Evolutionary conservation across 2,113 vertebrate species (phyloP).

Genomic region (Pseudorectes ferrugineus): DNA sequence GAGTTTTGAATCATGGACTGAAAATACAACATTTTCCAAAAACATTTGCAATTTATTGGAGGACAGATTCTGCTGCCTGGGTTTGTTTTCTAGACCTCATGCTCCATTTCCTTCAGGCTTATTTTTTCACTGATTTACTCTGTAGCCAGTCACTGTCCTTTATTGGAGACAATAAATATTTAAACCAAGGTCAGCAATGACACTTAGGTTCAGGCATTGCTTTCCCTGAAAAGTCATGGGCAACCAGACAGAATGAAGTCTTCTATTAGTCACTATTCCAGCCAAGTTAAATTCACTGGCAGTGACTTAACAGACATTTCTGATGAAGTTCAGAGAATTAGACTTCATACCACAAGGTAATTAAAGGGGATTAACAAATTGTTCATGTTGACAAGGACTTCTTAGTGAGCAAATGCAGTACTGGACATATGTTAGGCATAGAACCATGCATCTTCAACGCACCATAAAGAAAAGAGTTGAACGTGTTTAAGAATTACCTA

Average conservation of each 20-base stretch:
- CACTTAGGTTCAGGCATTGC: neutral
- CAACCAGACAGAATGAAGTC: neutral
- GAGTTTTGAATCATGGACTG: neutral
- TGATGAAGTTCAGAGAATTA: neutral
- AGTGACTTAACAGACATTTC: neutral
- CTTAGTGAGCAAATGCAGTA: neutral
- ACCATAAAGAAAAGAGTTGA: neutral
- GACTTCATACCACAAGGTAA: neutral
- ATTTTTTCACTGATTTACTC: neutral
- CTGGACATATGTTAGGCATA: neutral
- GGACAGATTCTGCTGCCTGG: neutral
- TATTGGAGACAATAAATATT: neutral
- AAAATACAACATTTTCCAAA: neutral
- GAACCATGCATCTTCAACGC: neutral
- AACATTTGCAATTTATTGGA: neutral
- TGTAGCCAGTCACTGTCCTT: neutral
- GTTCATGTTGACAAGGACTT: neutral
- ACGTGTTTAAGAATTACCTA: neutral
- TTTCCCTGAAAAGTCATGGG: neutral
- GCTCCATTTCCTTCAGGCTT: neutral
- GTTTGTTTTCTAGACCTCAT: neutral
- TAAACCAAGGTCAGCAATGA: neutral
- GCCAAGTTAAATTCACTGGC: neutral
- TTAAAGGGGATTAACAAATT: neutral
- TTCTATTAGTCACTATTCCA: neutral